Conservation (phyloP, 2,113 vertebrate genomes). For the Castor canadensis region DNA sequence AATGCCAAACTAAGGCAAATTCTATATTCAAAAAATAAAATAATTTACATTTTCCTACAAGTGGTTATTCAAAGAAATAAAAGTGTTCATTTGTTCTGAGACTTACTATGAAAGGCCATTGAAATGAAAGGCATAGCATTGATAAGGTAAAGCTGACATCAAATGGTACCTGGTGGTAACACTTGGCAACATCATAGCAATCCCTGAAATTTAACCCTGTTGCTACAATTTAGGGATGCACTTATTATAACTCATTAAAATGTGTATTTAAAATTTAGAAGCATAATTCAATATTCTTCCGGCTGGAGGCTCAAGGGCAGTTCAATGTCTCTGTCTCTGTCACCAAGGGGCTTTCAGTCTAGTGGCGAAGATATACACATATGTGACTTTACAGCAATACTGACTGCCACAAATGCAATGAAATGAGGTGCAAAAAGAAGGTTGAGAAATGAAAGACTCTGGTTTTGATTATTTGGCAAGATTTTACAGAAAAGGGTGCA, state of each 20-base stretch:
- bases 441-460: background rate
- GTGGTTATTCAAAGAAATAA: conserved; percentile 20
- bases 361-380: background rate
- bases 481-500: background rate
- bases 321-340: background rate
- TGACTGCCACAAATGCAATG: background rate
- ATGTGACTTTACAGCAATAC: background rate
- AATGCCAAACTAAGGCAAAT: conserved; percentile 4
- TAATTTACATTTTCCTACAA: background rate
- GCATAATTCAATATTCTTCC: background rate
- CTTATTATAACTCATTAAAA: background rate
- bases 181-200: background rate
- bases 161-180: background rate
- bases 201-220: background rate
- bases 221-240: background rate
- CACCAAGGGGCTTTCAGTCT: conserved; percentile 38
- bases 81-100: background rate
- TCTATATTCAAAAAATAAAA: conserved; percentile 13
- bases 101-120: background rate
- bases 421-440: background rate
- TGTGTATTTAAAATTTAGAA: background rate
- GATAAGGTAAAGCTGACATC: conserved; percentile 6
- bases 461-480: background rate
- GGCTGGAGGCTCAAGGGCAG: background rate
- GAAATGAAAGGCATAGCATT: background rate